Evolutionary conservation across 2,113 vertebrate genomes (phyloP).

Genomic region (Notechis scutatus): DNA sequence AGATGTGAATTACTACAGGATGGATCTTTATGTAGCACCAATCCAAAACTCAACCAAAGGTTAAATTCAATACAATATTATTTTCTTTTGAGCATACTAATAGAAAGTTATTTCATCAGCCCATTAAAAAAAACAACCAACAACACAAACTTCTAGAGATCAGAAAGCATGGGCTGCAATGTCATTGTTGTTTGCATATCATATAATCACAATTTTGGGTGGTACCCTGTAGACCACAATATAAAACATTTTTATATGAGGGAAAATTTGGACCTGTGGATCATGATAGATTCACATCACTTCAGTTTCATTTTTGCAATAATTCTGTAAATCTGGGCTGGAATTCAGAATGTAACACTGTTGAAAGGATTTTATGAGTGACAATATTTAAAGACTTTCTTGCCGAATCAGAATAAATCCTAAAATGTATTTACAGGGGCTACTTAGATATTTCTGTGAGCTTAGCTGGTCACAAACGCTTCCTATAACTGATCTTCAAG

Average conservation of each 20-base stretch:
- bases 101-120: conserved; percentile 53
- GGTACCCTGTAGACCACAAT: neutral
- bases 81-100: neutral
- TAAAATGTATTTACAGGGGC: neutral
- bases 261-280: neutral
- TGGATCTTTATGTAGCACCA: neutral
- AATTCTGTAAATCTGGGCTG: neutral
- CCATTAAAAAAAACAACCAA: conserved; percentile 59
- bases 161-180: conserved; percentile 13
- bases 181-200: neutral
- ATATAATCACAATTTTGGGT: neutral
- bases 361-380: neutral
- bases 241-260: neutral
- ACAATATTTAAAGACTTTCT: neutral
- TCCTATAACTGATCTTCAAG: neutral
- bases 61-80: neutral
- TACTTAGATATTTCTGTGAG: neutral
- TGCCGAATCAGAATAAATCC: neutral
- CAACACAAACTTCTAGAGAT: conserved; percentile 67
- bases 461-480: neutral
- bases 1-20: neutral
- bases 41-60: neutral
- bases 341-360: neutral
- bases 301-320: neutral
- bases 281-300: neutral